Base-by-base conservation (phyloP, 2,797 vertebrate species). In the Labroides dimidiatus region DNA sequence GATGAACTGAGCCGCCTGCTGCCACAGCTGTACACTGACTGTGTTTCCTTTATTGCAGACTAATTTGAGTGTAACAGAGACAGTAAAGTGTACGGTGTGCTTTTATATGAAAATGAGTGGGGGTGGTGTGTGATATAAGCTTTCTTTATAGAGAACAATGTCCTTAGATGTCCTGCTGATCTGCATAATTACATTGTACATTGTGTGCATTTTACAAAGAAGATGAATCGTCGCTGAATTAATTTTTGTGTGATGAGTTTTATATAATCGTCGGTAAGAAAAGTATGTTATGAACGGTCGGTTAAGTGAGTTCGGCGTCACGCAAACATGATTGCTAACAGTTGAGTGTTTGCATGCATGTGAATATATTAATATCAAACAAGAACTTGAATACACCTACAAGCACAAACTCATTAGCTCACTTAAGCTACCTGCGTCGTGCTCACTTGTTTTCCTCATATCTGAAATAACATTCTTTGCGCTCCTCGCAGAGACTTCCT, bases 1-100 rank as follows among this genome's bases (percentile, higher is more conserved):
- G 75, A 84, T 72, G 63, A 39, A 75, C 41, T 63, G 75, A 44
- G 70, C 64, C 67, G 70, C 48, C 52, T 43, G 49, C 74, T 66
- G 30, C 58, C 72, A 47, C 56, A 49, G 39, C 27, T 45, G 68
- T 44, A 63, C 54, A n/a, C 60, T 77, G 67, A 43, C 59, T 39
- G 52, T 16, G 6, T 62, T 76, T 65, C 69, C 55, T 84, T 88
- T 42, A 69, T 73, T 86, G 77, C 57, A 65, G 74, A 74, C 69
- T 56, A 33, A 59, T 82, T 69, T 81, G 66, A 78, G 63, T 80
- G 63, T 64, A 68, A 44, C 44, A 56, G 27, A 69, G 75, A 51
- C 44, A 61, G 13, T 19, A 1, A 37, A 17, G 15, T 11, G 21
- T 43, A 16, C 42, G 1, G 15, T 50, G 12, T 64, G 21, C 66